Conservation (phyloP, 2,797 vertebrate genomes). For the Acanthiza pusilla region DNA sequence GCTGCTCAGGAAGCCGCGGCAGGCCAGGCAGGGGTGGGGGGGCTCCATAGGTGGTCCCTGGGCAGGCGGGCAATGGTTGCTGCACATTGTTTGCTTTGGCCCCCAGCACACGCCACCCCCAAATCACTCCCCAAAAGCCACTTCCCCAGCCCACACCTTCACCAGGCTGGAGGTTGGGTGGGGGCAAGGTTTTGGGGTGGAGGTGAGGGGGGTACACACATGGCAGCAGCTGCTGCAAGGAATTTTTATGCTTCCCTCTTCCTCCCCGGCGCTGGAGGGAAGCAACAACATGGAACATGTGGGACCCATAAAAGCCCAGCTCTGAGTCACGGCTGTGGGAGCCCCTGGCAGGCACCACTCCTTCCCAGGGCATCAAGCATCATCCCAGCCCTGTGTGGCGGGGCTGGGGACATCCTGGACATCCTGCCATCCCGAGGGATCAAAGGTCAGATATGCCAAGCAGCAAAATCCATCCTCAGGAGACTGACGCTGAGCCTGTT, state of each 20-base stretch:
- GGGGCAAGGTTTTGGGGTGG: not conserved
- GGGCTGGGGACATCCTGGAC: not conserved
- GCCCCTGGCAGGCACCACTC: not conserved
- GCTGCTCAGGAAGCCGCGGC: slow-evolving; percentile 5
- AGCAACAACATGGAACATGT: slow-evolving; percentile 1
- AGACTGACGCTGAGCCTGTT: not conserved
- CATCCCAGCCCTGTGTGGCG: not conserved
- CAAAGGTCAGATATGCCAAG: accelerated
- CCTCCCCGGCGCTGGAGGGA: not conserved
- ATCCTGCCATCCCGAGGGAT: not conserved
- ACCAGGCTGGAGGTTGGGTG: not conserved
- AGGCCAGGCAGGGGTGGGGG: not conserved
- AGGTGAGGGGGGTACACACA: not conserved
- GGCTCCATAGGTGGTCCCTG: slow-evolving; percentile 60
- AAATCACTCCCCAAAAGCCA: not conserved
- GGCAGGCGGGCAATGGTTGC: not conserved
- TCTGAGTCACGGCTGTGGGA: not conserved
- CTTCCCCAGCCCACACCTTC: not conserved
- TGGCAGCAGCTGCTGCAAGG: not conserved
- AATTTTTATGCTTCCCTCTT: slow-evolving; percentile 43
- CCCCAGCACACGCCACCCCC: not conserved
- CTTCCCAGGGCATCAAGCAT: not conserved
- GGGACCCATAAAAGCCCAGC: slow-evolving; percentile 37
- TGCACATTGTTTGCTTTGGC: slow-evolving; percentile 34
- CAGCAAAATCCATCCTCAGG: not conserved